A percentile compares a stretch with the other conserved stretches of the same genome.
Evolutionary conservation across 2,888 invertebrate species (phyloP).

Genomic region (Punctoribates punctum): DNA sequence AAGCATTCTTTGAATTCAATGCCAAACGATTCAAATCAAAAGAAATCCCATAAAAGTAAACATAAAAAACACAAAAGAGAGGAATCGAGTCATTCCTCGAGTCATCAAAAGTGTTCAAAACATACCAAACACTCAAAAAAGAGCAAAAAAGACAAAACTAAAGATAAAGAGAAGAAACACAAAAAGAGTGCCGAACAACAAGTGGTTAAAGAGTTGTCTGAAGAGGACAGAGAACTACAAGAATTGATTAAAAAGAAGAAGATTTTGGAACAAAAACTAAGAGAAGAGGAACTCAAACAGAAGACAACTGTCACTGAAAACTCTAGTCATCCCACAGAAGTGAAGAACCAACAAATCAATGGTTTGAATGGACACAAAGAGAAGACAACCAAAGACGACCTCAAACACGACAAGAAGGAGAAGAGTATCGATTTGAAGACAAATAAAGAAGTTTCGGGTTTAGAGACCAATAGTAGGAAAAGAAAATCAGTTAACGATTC

Average conservation of each 20-base stretch:
- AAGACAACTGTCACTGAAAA: constrained; percentile 1
- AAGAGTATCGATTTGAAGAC: not conserved
- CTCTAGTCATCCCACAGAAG: constrained; percentile 2
- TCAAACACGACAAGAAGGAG: not conserved
- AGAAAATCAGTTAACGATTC: constrained; percentile 24
- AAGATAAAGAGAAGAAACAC: not conserved
- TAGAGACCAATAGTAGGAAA: not conserved
- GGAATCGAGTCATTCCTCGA: constrained; percentile 12
- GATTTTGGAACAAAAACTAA: constrained; percentile 52
- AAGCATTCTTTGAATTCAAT: constrained; percentile 11
- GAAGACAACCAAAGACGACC: not conserved
- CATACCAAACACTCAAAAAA: constrained; percentile 32
- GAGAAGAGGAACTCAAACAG: constrained; percentile 29
- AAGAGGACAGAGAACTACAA: constrained; percentile 49
- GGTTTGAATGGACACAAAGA: constrained; percentile 20
- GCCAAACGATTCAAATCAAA: not conserved
- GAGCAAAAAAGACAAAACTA: constrained; percentile 21
- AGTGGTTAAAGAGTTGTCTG: not conserved
- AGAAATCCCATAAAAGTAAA: constrained; percentile 31
- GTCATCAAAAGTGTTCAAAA: not conserved
- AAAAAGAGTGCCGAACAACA: not conserved
- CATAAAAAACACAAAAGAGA: constrained; percentile 32
- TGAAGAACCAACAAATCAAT: not conserved
- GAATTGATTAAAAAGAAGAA: constrained; percentile 54
- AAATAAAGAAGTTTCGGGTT: not conserved